A percentile compares a stretch with the other conserved stretches of the same genome.
Conservation (phyloP, 2,797 vertebrate species). For the Cephalopachus bancanus region DNA sequence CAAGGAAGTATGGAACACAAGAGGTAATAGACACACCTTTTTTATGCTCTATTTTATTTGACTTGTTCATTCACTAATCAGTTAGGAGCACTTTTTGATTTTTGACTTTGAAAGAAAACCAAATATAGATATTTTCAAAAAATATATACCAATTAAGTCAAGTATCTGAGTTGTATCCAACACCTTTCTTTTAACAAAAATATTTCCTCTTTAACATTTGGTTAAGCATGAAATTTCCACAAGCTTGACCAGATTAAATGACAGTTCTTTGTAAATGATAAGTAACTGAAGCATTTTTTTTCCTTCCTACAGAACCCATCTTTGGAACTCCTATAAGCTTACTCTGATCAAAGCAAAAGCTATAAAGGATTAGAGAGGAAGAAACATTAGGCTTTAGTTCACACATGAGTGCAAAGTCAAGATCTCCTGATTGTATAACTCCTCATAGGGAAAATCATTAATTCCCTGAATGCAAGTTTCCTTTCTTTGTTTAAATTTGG, state of each 20-base stretch:
- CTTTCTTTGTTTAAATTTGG: neutral
- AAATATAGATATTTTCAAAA: neutral
- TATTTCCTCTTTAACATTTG: neutral
- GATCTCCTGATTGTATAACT: neutral
- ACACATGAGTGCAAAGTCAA: conserved; percentile 28
- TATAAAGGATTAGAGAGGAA: conserved; percentile 54
- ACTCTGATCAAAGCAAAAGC: conserved; percentile 68
- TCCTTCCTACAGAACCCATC: neutral
- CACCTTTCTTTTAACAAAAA: neutral
- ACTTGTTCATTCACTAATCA: neutral
- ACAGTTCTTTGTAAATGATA: neutral
- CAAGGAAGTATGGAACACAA: neutral
- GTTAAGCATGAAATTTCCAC: neutral
- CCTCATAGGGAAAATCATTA: neutral
- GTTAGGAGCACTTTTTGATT: neutral
- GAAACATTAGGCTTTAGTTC: conserved; percentile 50
- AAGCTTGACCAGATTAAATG: neutral
- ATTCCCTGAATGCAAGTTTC: conserved; percentile 63
- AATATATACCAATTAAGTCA: neutral
- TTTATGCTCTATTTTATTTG: neutral
- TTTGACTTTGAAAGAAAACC: neutral
- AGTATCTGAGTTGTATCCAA: neutral
- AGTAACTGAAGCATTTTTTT: neutral
- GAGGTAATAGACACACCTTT: neutral
- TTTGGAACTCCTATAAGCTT: conserved; percentile 57